Evolutionary conservation across 2,113 vertebrate genomes (phyloP), one percentile per base, ranked within the genome.

Genomic region (Myotis brandtii): DNA sequence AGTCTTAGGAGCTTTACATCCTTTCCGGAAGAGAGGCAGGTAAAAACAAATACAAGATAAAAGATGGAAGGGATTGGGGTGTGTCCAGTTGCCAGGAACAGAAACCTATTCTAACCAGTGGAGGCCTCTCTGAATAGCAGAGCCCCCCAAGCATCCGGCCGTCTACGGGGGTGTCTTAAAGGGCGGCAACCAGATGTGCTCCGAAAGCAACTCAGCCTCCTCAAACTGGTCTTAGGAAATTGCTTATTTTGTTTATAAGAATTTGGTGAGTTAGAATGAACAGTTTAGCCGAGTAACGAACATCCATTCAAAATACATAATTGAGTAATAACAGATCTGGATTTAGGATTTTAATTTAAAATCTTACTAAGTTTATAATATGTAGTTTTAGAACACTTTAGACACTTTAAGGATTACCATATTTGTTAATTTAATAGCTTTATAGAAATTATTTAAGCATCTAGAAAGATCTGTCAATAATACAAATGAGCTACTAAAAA

Each of bases 301-400:
- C 3, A 85, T 48, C 7, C 20, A 82, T 75, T 92, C 85, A 90
- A 86, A 91, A 34, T 76, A 27, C 11, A 7, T 62, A 88, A 95
- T 83, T 85, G 75, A 86, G 25, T 70, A 66, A 83, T 83, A 94
- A 89, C 25, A 67, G 48, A 91, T 89, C 92, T 83, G 81, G 84
- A 92, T 30, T 92, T 56, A 67, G n/a, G 23, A 95, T 94, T 93
- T 96, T 94, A 97, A 95, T 96, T 76, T 86, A 81, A 96, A 95
- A 72, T 59, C 46, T 75, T 88, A 81, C 75, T 67, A 91, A 73
- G 25, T 48, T 75, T 86, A 59, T 73, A 81, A 43, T 72, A 87
- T n/a, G 32, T 34, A 56, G 40, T 37, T 25, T 88, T 80, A 93
- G 86, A 83, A 88, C 48, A 84, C 86, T 91, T 88, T 91, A 96